Conservation (phyloP, 2,888 invertebrate genomes). For the Nomada hirtipes region DNA sequence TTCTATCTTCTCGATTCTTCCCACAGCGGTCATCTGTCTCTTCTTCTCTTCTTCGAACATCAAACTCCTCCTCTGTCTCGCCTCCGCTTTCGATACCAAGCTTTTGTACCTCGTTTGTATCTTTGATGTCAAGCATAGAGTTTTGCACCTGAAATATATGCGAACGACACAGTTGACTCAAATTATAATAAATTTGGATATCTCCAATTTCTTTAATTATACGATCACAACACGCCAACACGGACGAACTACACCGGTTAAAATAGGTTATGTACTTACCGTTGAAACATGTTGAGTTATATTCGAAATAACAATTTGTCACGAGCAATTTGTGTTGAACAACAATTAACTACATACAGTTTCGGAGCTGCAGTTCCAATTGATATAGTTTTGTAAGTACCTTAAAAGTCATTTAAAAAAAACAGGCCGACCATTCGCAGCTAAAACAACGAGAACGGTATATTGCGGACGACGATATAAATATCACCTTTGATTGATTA, state of each 20-base stretch:
- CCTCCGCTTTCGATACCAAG: conserved; percentile 81
- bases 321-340: neutral
- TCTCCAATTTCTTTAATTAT: neutral
- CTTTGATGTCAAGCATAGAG: conserved; percentile 56
- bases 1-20: conserved; percentile 96
- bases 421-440: neutral
- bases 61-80: conserved; percentile 87
- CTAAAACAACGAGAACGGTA: neutral
- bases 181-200: neutral
- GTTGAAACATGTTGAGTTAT: conserved; percentile 52
- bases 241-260: neutral
- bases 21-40: conserved; percentile 90
- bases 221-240: neutral
- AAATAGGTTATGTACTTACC: conserved; percentile 29
- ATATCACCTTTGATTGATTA: neutral
- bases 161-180: neutral
- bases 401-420: neutral
- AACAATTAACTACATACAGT: neutral
- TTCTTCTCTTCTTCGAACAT: conserved; percentile 92
- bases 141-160: conserved; percentile 67
- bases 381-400: neutral
- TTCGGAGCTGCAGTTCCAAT: neutral
- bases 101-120: conserved; percentile 59
- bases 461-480: neutral
- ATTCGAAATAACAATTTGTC: neutral